Conservation (phyloP, 2,888 invertebrate species). For the Plusia festucae region DNA sequence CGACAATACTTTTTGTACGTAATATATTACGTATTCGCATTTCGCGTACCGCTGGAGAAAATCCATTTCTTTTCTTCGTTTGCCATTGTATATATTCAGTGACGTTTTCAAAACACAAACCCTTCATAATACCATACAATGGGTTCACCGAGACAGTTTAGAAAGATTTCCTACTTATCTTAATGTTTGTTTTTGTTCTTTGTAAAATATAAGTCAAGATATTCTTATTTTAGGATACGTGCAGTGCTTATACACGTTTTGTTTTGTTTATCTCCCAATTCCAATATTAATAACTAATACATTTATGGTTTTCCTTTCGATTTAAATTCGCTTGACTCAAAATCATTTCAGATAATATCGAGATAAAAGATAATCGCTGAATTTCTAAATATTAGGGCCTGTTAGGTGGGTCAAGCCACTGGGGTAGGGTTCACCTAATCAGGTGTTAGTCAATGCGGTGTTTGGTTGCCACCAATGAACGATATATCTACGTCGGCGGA, state of each 20-base stretch:
- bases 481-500: slow-evolving; percentile 33
- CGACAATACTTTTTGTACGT: slow-evolving; percentile 16
- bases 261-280: no score
- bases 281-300: no score
- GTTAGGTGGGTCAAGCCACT: no score
- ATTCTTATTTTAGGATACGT: slow-evolving; percentile 1
- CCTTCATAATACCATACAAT: slow-evolving; percentile 31
- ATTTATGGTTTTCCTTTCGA: no score
- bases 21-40: slow-evolving; percentile 27
- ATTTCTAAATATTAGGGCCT: not conserved
- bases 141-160: slow-evolving; percentile 27
- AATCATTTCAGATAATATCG: no score
- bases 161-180: slow-evolving; percentile 38
- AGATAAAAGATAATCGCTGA: no score
- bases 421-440: no score
- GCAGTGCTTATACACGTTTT: no score
- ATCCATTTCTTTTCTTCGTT: slow-evolving; percentile 29
- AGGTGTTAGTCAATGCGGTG: slow-evolving; percentile 18
- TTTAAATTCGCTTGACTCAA: no score
- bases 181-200: slow-evolving; percentile 19
- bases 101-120: slow-evolving; percentile 46
- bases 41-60: slow-evolving; percentile 26
- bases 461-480: slow-evolving; percentile 6
- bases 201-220: slow-evolving; percentile 9
- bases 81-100: slow-evolving; percentile 40